Conservation (phyloP, 2,113 vertebrate species). For the Eupsittula cactorum region DNA sequence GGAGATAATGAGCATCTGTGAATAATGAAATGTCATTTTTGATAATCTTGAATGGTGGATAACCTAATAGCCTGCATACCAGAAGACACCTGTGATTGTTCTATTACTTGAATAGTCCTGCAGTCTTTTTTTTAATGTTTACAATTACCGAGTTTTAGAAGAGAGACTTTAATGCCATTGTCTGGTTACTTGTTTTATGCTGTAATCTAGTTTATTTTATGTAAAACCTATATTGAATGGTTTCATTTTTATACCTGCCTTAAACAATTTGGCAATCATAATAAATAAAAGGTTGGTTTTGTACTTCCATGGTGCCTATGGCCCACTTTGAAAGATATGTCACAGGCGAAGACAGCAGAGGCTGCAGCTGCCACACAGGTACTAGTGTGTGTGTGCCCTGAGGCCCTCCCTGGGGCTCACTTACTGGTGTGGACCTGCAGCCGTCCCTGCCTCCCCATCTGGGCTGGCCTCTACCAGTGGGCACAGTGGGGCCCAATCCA, state of each 20-base stretch:
- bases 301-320: conserved; percentile 72
- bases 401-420: not conserved
- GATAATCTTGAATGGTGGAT: conserved; percentile 86
- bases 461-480: not conserved
- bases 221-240: conserved; percentile 89
- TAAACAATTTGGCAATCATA: conserved; percentile 99
- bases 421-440: not conserved
- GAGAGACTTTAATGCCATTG: conserved; percentile 88
- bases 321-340: conserved; percentile 18
- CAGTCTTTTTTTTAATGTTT: conserved; percentile 92
- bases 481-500: not conserved
- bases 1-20: conserved; percentile 90
- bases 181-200: conserved; percentile 90
- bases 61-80: conserved; percentile 85
- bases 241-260: conserved; percentile 99
- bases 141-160: conserved; percentile 90
- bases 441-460: not conserved
- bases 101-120: conserved; percentile 97
- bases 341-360: not conserved
- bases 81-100: conserved; percentile 91
- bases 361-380: not conserved
- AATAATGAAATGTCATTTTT: conserved; percentile 87
- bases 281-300: conserved; percentile 88
- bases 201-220: conserved; percentile 90
- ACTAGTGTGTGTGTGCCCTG: not conserved